Percentiles rank a stretch among this genome's conserved stretches.
These are phyloP conservation scores for Maniola hyperantus DNA, from an alignment of 2,888 invertebrate genomes.

Conservation along the genomic window DNA sequence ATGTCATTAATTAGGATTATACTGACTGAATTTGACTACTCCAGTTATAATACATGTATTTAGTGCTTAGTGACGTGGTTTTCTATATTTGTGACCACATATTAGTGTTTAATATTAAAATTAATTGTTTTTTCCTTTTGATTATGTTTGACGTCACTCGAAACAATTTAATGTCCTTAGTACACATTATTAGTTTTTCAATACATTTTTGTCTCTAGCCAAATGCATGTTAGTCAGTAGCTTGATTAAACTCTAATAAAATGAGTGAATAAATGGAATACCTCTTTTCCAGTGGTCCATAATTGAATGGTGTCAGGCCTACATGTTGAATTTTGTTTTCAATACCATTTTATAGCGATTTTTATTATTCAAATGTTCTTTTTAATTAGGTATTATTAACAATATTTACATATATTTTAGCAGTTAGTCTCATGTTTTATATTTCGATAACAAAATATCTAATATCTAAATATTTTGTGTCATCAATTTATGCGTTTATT, in stretches of 20 bases:
- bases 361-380: constrained; percentile 28
- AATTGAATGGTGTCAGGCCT: constrained; percentile 69
- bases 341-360: constrained; percentile 55
- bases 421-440: not conserved
- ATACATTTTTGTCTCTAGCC: constrained; percentile 36
- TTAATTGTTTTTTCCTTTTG: constrained; percentile 1
- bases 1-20: constrained; percentile 62
- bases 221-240: constrained; percentile 40
- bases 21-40: constrained; percentile 62
- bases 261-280: constrained; percentile 70
- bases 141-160: constrained; percentile 19
- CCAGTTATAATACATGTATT: constrained; percentile 36
- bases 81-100: constrained; percentile 22
- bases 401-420: not conserved
- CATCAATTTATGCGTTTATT: not conserved
- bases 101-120: constrained; percentile 10
- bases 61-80: constrained; percentile 30
- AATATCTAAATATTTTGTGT: constrained; percentile 7
- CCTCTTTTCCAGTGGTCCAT: constrained; percentile 80
- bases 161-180: constrained; percentile 26
- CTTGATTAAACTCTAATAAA: constrained; percentile 48
- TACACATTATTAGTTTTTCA: constrained; percentile 35
- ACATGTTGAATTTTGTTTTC: constrained; percentile 70
- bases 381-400: not conserved
- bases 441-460: not conserved